Evolutionary conservation across 2,113 vertebrate genomes (phyloP).

Genomic region (Myodes glareolus): DNA sequence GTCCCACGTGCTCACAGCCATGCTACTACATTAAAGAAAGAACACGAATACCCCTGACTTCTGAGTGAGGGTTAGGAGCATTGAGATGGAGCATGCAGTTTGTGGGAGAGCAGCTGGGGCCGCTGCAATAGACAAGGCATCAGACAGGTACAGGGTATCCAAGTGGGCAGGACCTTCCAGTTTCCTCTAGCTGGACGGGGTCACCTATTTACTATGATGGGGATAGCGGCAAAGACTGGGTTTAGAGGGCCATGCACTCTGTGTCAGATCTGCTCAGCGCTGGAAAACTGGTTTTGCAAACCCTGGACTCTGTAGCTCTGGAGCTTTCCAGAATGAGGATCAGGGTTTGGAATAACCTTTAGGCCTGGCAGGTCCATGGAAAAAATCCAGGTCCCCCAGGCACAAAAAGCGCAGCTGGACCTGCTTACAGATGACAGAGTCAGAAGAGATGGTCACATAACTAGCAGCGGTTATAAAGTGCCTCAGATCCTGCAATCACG

Average conservation of each 20-base stretch:
- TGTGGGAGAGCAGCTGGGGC: background rate
- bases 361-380: background rate
- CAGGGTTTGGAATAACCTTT: background rate
- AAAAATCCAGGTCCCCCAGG: background rate
- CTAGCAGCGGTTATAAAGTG: background rate
- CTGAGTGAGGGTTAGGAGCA: background rate
- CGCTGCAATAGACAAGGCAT: background rate
- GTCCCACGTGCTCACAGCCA: background rate
- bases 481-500: background rate
- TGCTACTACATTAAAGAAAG: background rate
- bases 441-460: conserved; percentile 1
- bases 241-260: background rate
- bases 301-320: background rate
- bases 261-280: background rate
- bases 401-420: background rate
- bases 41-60: background rate
- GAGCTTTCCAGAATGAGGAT: background rate
- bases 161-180: background rate
- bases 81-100: background rate
- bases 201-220: background rate
- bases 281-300: background rate
- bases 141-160: background rate
- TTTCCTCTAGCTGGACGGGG: background rate
- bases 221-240: background rate
- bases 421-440: background rate